phyloP scores from a whole-genome alignment of 2,797 vertebrate genomes.

The Phoebastria nigripes region DNA sequence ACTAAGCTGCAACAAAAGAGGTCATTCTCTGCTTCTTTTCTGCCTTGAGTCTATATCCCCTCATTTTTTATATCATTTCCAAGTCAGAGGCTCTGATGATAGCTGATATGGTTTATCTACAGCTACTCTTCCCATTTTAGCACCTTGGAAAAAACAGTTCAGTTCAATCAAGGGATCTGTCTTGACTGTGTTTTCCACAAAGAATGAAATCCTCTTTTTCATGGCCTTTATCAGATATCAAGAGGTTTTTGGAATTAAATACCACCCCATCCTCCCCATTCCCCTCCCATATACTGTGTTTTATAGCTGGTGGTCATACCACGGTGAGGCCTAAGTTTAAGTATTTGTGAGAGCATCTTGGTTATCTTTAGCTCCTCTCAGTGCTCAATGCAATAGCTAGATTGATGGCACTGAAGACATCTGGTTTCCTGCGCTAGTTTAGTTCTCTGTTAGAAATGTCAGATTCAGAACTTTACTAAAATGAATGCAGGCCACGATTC shows the following conservation, averaged over 20 bases:
- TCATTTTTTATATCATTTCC: background rate
- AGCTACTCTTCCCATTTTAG: background rate
- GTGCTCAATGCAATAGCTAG: fast-evolving
- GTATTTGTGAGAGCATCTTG: background rate
- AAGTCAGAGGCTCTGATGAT: background rate
- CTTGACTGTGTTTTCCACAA: background rate
- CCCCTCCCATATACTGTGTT: background rate
- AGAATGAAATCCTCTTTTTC: background rate
- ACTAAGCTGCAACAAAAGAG: background rate
- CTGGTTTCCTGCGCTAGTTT: background rate
- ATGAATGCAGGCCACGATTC: background rate
- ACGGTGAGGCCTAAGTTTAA: background rate
- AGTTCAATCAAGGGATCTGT: background rate
- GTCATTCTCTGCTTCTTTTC: background rate
- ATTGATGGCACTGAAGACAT: background rate
- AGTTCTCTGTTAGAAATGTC: background rate
- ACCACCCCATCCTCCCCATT: fast-evolving
- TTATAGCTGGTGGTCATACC: background rate
- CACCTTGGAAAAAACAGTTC: background rate
- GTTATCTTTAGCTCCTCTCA: background rate
- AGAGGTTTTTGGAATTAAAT: background rate
- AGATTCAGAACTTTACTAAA: background rate
- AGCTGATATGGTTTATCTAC: background rate
- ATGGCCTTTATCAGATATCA: background rate
- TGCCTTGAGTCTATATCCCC: background rate